Evolutionary conservation across 2,888 invertebrate genomes (phyloP).

Genomic region (Epiperipatus broadwayi): DNA sequence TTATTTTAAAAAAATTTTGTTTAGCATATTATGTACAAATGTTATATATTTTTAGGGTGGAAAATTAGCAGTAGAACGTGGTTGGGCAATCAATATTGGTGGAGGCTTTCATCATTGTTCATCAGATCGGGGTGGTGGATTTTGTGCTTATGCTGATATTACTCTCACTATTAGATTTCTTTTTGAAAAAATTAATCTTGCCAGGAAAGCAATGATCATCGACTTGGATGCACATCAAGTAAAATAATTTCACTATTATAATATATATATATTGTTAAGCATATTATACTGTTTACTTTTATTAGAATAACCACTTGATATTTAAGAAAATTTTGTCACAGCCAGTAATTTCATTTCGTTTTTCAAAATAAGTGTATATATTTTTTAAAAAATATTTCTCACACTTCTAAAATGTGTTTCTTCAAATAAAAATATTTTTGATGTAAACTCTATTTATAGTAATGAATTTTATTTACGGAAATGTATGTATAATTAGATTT

Average conservation of each 20-base stretch:
- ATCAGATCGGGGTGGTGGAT: conserved; percentile 53
- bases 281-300: too few species aligned
- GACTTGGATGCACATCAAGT: conserved; percentile 84
- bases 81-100: conserved; percentile 75
- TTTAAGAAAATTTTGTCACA: too few species aligned
- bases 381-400: too few species aligned
- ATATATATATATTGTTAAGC: too few species aligned
- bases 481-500: too few species aligned
- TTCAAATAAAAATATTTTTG: too few species aligned
- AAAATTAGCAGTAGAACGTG: conserved; percentile 54
- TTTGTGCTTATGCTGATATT: conserved; percentile 77
- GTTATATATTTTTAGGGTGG: conserved; percentile 40
- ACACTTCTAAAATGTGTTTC: too few species aligned
- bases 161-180: conserved; percentile 52
- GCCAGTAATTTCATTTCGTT: too few species aligned
- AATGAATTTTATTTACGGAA: too few species aligned
- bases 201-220: conserved; percentile 49
- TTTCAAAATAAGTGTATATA: too few species aligned
- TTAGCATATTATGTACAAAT: background rate
- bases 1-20: background rate
- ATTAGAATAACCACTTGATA: too few species aligned
- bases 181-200: conserved; percentile 32
- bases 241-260: conserved; percentile 6
- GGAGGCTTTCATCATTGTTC: conserved; percentile 83
- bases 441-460: too few species aligned